Evolutionary conservation across 2,797 vertebrate genomes (phyloP).

Genomic region (Urosaurus nigricauda): DNA sequence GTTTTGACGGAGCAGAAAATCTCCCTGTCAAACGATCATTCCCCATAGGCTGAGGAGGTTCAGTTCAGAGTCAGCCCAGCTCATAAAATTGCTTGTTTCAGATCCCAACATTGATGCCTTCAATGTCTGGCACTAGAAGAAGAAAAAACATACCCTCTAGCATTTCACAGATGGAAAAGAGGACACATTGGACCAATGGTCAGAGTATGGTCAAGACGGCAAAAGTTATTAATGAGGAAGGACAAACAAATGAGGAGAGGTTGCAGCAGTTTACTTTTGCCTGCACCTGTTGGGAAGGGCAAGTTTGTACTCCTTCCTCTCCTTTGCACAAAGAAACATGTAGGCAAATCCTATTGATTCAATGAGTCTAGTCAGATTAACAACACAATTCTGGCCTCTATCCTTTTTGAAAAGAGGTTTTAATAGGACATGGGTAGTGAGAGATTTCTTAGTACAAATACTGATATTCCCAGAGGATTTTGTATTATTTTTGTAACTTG

Average conservation of each 20-base stretch:
- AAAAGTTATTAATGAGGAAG: too few relatives aligned
- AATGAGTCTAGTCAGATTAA: too few relatives aligned
- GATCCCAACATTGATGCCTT: background rate
- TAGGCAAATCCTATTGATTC: too few relatives aligned
- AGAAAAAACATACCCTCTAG: too few relatives aligned
- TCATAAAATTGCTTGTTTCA: slow-evolving; percentile 2
- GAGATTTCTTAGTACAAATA: background rate
- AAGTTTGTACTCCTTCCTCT: too few relatives aligned
- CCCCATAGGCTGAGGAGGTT: background rate
- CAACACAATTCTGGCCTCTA: background rate
- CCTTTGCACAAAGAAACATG: too few relatives aligned
- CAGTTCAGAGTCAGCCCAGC: background rate
- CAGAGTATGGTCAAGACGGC: too few relatives aligned
- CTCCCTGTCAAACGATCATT: background rate
- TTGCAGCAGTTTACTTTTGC: too few relatives aligned
- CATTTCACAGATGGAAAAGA: too few relatives aligned
- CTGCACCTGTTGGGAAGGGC: too few relatives aligned
- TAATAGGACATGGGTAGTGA: background rate
- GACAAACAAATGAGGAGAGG: too few relatives aligned
- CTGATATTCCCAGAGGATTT: background rate
- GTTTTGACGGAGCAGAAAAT: slow-evolving; percentile 5
- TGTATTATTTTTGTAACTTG: background rate
- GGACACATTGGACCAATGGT: too few relatives aligned
- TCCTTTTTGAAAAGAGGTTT: slow-evolving; percentile 16
- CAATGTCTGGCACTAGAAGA: background rate